Conservation (phyloP, 2,797 vertebrate species). For the Sebastes kiyomatsui region DNA sequence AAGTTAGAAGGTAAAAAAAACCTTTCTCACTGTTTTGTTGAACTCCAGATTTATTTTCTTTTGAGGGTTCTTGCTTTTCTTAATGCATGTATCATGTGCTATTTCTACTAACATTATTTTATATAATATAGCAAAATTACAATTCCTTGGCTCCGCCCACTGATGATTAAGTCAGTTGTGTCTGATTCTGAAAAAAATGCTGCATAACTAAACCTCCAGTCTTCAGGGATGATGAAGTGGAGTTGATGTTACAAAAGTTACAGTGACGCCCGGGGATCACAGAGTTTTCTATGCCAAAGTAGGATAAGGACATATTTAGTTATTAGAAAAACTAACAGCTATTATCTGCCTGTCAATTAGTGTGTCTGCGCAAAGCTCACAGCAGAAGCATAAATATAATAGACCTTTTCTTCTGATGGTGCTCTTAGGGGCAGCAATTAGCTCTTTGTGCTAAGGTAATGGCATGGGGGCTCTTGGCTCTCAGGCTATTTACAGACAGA, state of each 20-base stretch:
- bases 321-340: conserved; percentile 19
- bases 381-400: conserved; percentile 40
- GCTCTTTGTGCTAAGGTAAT: conserved; percentile 67
- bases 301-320: neutral
- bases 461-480: conserved; percentile 50
- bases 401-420: conserved; percentile 40
- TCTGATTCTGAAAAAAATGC: neutral
- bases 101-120: neutral
- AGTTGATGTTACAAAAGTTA: neutral
- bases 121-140: neutral
- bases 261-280: neutral
- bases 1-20: neutral
- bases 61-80: neutral
- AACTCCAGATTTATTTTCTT: neutral
- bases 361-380: conserved; percentile 26
- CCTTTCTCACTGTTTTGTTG: neutral
- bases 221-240: neutral
- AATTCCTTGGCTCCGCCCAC: neutral
- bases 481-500: conserved; percentile 56
- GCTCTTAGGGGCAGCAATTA: conserved; percentile 57
- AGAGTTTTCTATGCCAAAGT: neutral
- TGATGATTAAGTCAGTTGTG: neutral
- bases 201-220: neutral
- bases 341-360: conserved; percentile 40
- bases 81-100: neutral